Evolutionary conservation across 2,113 vertebrate species (phyloP), one percentile per base, ranked within the genome.

Genomic region (Chlorodrepanis virens): DNA sequence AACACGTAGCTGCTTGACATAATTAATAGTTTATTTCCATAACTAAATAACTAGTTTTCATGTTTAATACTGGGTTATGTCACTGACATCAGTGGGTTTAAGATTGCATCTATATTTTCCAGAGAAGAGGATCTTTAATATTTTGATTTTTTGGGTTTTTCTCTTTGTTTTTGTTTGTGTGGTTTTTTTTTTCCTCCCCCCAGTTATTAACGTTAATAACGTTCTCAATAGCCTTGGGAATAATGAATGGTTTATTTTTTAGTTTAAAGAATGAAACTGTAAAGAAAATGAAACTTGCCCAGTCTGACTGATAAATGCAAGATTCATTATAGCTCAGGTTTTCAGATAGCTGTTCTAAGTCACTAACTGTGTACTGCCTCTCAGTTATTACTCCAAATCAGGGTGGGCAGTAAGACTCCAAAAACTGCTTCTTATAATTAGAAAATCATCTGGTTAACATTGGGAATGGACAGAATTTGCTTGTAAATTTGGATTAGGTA

Each of bases 1-100:
- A 86, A 91, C 61, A 74, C 2, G 2, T 57, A 89, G 80, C 72
- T 82, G 24, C 80, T 92, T 91, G 70, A 71, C 69, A 78, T 89
- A 89, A 93, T 94, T 69, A 76, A 42, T 65, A 81, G 52, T 80
- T 90, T 89, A 74, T 94, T 78, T 94, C 75, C n/a, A 45, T 90
- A 77, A 80, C 57, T 71, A 90, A 65, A 78, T 53, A 31, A 24
- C 44, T 79, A 52, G 20, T 61, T 84, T 21, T 80, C 16, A 25
- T 85, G 17, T 87, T 94, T 93, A 79, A 80, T 72, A 47, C 54
- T 65, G 47, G 49, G 8, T 89, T 94, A 54, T 78, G 39, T 67
- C 75, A 44, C 37, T 79, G 53, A 47, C 37, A 85, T 75, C 57
- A 60, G 21, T 53, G 70, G 44, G 22, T 59, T 72, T 87, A 65